Evolutionary conservation across 2,113 vertebrate species (phyloP).

Genomic region (Elgaria multicarinata): DNA sequence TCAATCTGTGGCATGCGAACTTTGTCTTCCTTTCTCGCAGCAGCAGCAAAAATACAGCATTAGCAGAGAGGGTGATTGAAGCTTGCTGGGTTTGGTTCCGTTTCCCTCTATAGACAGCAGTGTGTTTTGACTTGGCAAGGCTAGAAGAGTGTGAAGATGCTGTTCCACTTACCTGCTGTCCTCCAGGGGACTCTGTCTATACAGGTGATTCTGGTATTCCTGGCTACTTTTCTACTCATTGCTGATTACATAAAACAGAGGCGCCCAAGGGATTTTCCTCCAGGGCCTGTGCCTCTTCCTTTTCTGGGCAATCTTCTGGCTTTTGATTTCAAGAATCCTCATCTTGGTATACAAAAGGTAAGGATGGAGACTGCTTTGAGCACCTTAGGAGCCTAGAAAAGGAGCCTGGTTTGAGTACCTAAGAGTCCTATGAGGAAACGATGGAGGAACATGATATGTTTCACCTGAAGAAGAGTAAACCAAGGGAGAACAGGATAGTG

Average conservation of each 20-base stretch:
- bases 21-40: too few species aligned
- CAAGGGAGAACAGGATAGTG: too few species aligned
- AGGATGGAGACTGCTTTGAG: not conserved
- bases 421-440: too few species aligned
- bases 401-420: too few species aligned
- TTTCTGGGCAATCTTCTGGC: conserved; percentile 76
- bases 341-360: not conserved
- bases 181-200: conserved; percentile 68
- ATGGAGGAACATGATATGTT: too few species aligned
- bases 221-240: conserved; percentile 71
- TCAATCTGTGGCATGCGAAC: too few species aligned
- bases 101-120: too few species aligned
- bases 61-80: not conserved
- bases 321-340: not conserved
- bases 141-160: not conserved
- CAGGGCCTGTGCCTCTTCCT: conserved; percentile 76
- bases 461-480: not conserved
- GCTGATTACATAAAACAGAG: conserved; percentile 70
- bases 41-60: not conserved
- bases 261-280: conserved; percentile 76
- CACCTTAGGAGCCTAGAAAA: too few species aligned
- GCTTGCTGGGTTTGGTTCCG: not conserved
- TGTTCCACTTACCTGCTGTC: not conserved
- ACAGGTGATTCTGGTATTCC: conserved; percentile 70
- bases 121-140: too few species aligned